Percentiles rank a stretch among this genome's conserved stretches.
These are phyloP conservation scores for Lasius platythorax DNA, from an alignment of 2,888 invertebrate species.

Conservation along the genomic window DNA sequence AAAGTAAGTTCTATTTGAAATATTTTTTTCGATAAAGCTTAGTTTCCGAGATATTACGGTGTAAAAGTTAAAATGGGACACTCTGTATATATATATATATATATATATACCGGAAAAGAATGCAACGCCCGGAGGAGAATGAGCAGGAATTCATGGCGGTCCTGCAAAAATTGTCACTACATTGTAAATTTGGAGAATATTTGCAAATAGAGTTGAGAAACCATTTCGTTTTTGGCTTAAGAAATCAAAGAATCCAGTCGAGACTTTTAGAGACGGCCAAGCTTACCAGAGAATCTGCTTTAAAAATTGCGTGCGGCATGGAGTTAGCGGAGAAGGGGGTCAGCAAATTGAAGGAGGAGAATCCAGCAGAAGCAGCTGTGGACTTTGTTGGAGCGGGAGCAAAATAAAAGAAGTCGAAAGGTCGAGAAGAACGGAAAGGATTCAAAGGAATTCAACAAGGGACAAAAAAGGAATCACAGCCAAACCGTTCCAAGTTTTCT, in stretches of 20 bases:
- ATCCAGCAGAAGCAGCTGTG: neutral
- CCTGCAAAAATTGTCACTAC: neutral
- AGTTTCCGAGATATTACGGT: no score
- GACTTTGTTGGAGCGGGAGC: neutral
- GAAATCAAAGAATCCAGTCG: neutral
- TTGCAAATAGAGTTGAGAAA: neutral
- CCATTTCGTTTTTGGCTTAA: neutral
- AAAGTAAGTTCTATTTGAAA: no score
- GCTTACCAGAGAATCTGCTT: neutral
- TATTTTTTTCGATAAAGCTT: no score
- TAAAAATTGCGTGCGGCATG: neutral
- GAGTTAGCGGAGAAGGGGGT: neutral
- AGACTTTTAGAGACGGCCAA: neutral
- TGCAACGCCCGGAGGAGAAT: neutral
- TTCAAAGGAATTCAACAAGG: neutral
- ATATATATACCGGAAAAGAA: constrained; percentile 63
- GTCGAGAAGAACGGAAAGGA: neutral
- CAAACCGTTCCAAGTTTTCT: no score
- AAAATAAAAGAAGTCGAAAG: neutral
- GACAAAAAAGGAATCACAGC: neutral
- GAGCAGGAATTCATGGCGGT: constrained; percentile 17
- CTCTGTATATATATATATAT: constrained; percentile 48
- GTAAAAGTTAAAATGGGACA: no score
- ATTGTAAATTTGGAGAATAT: constrained; percentile 8
- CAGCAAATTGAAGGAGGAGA: neutral